phyloP scores from a whole-genome alignment of 2,888 invertebrate species.

The Drosophila subsilvestris region DNA sequence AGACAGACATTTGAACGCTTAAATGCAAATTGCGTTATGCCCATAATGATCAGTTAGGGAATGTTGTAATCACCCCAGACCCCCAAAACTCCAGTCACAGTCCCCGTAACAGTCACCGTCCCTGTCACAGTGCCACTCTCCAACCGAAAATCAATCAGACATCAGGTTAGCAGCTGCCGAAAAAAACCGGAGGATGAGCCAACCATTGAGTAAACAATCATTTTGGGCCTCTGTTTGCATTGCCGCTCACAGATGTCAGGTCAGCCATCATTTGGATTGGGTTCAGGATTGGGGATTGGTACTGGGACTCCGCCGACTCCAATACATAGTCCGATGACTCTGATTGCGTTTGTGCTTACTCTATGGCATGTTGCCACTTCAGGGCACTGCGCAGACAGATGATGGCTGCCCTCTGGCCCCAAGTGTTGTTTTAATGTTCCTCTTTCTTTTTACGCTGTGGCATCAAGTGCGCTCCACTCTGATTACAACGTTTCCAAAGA shows the following conservation, averaged over 20 bases:
- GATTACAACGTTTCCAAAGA: conserved; percentile 52
- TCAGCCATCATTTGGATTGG: conserved; percentile 23
- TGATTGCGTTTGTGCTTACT: neutral
- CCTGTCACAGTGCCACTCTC: neutral
- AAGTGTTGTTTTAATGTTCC: conserved; percentile 38
- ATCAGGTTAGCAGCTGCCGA: conserved; percentile 47
- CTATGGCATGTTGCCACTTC: neutral
- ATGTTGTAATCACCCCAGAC: conserved; percentile 57
- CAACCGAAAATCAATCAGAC: conserved; percentile 57
- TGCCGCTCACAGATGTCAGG: conserved; percentile 26
- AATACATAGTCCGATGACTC: neutral
- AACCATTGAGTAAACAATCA: conserved; percentile 37
- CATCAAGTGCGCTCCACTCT: conserved; percentile 61
- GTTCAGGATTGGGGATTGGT: conserved; percentile 3
- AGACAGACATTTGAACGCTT: conserved; percentile 25
- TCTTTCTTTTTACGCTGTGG: conserved; percentile 31
- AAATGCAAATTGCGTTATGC: conserved; percentile 72
- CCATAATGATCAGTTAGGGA: conserved; percentile 69
- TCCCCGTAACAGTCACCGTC: neutral
- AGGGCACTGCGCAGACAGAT: neutral
- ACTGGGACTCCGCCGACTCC: neutral
- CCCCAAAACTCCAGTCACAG: neutral
- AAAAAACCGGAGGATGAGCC: conserved; percentile 31
- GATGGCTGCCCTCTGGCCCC: neutral
- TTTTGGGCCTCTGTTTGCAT: conserved; percentile 23